Percentiles rank a stretch among this genome's conserved stretches.
These are phyloP conservation scores for Copsychus sechellarum DNA, from an alignment of 2,113 vertebrate species.

Conservation along the genomic window DNA sequence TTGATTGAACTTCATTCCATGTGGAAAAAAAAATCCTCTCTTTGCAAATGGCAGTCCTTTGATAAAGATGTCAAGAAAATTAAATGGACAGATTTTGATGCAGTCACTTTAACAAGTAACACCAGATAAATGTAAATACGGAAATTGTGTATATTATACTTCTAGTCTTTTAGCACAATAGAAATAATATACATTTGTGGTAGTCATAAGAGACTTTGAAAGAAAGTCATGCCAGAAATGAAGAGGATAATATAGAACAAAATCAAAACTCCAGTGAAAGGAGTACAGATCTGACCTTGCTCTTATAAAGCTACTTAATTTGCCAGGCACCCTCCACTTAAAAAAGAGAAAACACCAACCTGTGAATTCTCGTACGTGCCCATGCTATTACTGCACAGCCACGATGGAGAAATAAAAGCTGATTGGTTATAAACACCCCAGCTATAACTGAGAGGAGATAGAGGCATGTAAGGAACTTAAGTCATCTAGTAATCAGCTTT, in stretches of 20 bases:
- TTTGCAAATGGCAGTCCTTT: background rate
- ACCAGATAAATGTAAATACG: background rate
- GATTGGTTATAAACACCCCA: background rate
- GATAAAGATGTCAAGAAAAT: background rate
- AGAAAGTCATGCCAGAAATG: background rate
- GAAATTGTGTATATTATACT: background rate
- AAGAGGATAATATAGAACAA: background rate
- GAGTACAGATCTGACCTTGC: background rate
- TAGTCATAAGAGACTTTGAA: background rate
- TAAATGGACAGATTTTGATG: background rate
- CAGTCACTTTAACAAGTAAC: background rate
- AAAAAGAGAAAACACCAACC: background rate
- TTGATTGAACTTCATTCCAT: background rate
- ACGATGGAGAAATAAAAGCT: background rate
- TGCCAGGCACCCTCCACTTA: background rate
- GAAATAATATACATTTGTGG: background rate
- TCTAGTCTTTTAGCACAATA: background rate
- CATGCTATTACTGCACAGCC: background rate
- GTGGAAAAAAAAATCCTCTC: background rate
- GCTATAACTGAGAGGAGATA: background rate
- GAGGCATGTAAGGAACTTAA: background rate
- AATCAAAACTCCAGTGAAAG: background rate
- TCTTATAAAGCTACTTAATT: background rate
- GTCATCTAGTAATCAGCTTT: background rate
- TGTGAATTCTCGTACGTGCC: background rate